These are phyloP conservation scores for Morus bassanus DNA, from an alignment of 2,797 vertebrate species.

Conservation along the genomic window DNA sequence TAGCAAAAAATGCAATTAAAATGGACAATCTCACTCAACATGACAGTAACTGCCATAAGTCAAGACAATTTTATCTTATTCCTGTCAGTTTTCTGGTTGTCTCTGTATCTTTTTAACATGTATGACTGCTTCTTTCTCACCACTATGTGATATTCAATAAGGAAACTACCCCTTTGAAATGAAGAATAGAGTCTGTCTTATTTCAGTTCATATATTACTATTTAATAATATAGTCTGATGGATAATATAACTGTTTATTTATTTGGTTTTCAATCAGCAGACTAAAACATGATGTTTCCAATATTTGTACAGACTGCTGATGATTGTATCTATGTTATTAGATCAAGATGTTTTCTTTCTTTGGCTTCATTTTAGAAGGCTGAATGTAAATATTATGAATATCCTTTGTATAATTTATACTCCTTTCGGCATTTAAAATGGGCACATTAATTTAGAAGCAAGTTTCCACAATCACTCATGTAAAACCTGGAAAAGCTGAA, in stretches of 20 bases:
- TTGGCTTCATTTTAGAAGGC: background rate
- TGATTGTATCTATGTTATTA: conserved; percentile 44
- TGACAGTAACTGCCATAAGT: background rate
- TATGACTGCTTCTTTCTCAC: background rate
- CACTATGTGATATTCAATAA: background rate
- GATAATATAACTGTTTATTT: background rate
- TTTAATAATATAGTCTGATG: background rate
- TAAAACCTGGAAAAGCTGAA: background rate
- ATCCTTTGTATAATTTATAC: background rate
- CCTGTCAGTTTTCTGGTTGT: background rate
- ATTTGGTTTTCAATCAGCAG: background rate
- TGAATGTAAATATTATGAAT: conserved; percentile 16
- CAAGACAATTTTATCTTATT: background rate
- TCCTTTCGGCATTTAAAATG: background rate
- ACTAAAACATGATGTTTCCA: background rate
- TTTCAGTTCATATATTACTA: background rate
- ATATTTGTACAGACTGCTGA: background rate
- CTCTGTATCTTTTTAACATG: background rate
- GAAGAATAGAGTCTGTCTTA: background rate
- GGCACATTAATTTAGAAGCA: background rate
- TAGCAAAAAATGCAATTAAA: background rate
- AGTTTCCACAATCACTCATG: background rate
- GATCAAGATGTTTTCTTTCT: conserved; percentile 1
- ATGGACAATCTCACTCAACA: fast-evolving
- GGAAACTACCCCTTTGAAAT: background rate